Base-by-base conservation (phyloP, 2,888 invertebrate genomes). In the Callyntrura guangdongensis region DNA sequence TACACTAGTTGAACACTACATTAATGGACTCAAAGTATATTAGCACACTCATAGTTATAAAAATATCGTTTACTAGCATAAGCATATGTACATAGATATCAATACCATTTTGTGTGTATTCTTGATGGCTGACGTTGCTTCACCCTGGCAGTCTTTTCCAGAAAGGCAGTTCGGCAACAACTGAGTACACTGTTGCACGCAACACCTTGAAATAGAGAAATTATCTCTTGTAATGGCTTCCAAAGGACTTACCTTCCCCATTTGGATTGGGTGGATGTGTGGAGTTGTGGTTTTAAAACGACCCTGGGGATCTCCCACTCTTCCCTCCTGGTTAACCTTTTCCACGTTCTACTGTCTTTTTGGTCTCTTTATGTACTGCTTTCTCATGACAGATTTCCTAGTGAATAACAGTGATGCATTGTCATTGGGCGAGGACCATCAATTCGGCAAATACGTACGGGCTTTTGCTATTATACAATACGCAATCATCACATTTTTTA, bases 281-380 rank as follows among this genome's bases (percentile, higher is more conserved):
- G 89, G 89, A 11, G 25, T 84, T 17, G 2, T 89, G 11, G 25
- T 89, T 45, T 56, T 89, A 22, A 77, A 56, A 2, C 64, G 64
- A 12, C 89, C 89, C 20, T 89, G 89, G 89, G 89, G 89, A 14
- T 17, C n/a, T 6, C 89, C 89, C 17, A 6, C 77, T 36, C 45
- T 79, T n/a, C 56, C 49, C 3, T 89, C 89, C 2, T 89, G 89
- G 89, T 27, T 84, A 20, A 53, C 84, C 27, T 89, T 89, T 22
- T 89, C 89, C 17, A 85, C 79, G 22, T 36, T 84, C 27, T 84
- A 89, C 49, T 72, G 74, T 22, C 4, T 83, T 0, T 22, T 74
- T n/a, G 27, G 45, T 0, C 17, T 89, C 4, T 4, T 36, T n/a
- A 27, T 79, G 27, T 84, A 79, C 36, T 47, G 14, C 5, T 12